A percentile compares a stretch with the other conserved stretches of the same genome.
Evolutionary conservation across 2,113 vertebrate genomes (phyloP).

Genomic region (Platysternon megacephalum): DNA sequence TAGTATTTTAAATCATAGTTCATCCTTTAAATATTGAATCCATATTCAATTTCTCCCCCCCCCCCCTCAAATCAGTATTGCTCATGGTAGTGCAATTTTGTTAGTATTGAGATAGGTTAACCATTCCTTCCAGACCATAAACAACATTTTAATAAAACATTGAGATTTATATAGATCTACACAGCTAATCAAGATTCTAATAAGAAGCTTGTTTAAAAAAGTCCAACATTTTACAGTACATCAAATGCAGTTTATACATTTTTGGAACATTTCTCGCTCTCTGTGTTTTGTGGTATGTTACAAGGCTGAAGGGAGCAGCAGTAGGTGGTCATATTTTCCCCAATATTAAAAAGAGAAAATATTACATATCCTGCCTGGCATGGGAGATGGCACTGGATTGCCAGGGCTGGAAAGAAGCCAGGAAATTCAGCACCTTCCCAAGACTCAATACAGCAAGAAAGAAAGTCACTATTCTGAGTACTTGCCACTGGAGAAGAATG

Average conservation of each 20-base stretch:
- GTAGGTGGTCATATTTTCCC: conserved; percentile 33
- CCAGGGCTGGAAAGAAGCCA: conserved; percentile 36
- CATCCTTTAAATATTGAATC: conserved; percentile 69
- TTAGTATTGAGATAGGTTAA: conserved; percentile 70
- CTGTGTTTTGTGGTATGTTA: conserved; percentile 46
- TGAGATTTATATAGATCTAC: conserved; percentile 61
- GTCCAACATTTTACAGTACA: conserved; percentile 64
- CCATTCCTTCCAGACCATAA: conserved; percentile 61
- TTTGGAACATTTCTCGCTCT: conserved; percentile 62
- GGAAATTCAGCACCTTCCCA: conserved; percentile 48
- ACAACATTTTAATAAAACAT: conserved; percentile 63
- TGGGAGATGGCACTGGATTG: conserved; percentile 17
- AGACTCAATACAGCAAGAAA: conserved; percentile 53
- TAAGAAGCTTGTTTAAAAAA: conserved; percentile 68
- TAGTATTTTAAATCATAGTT: conserved; percentile 61
- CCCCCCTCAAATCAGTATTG: conserved; percentile 52
- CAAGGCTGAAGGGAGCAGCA: conserved; percentile 52
- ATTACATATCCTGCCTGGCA: conserved; percentile 16
- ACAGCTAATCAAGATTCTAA: conserved; percentile 64
- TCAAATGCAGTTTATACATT: conserved; percentile 61
- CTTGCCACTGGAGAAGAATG: conserved; percentile 55
- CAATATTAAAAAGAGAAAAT: conserved; percentile 51
- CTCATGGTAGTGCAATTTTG: conserved; percentile 54
- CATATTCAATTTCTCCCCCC: background rate
- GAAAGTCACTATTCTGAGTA: background rate